Conservation (phyloP, 2,113 vertebrate genomes). For the Gadus chalcogrammus region DNA sequence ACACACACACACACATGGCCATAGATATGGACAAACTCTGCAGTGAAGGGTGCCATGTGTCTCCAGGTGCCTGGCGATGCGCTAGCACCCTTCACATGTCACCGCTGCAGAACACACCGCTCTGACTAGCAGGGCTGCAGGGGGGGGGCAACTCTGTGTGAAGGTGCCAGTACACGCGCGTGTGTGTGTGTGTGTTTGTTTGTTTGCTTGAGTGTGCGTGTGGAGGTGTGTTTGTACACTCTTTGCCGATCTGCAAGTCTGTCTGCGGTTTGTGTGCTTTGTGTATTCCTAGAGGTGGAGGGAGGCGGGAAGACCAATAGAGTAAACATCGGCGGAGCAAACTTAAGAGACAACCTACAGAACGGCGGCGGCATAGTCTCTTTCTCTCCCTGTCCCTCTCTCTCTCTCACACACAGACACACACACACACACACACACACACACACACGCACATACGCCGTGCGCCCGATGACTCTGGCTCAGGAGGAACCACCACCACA, state of each 20-base stretch:
- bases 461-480: slow-evolving; percentile 6
- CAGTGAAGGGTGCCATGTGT: slow-evolving; percentile 69
- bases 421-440: slow-evolving; percentile 15
- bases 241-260: background rate
- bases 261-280: background rate
- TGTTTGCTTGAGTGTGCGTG: slow-evolving; percentile 1
- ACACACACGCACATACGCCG: too few species aligned
- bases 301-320: slow-evolving; percentile 63
- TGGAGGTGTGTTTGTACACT: slow-evolving; percentile 9
- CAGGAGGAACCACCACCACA: slow-evolving; percentile 35
- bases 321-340: slow-evolving; percentile 66
- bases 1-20: too few species aligned
- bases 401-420: slow-evolving; percentile 15
- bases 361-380: slow-evolving; percentile 61
- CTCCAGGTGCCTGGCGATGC: slow-evolving; percentile 74
- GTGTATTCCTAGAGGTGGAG: slow-evolving; percentile 61
- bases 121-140: slow-evolving; percentile 63
- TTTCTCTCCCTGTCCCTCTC: slow-evolving; percentile 35
- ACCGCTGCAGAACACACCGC: slow-evolving; percentile 66
- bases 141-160: slow-evolving; percentile 41
- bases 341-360: slow-evolving; percentile 64
- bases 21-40: slow-evolving; percentile 42
- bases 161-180: slow-evolving; percentile 25
- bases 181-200: slow-evolving; percentile 10
- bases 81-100: slow-evolving; percentile 70